Evolutionary conservation across 1,140 invertebrate genomes (phyloP), one percentile per base, ranked within the genome.

Genomic region (Hyles euphorbiae): DNA sequence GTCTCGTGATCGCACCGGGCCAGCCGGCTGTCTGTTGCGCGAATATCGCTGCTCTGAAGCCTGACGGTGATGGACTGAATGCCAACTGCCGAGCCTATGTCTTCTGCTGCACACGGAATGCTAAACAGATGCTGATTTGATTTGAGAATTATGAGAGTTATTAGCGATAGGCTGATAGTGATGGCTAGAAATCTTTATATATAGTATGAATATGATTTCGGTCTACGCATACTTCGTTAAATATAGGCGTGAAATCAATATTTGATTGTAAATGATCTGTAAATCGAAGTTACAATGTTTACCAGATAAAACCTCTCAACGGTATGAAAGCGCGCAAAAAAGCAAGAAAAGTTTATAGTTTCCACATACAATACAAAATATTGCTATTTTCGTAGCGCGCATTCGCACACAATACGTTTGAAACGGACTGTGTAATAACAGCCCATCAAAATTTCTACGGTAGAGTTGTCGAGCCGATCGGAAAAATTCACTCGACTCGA

Each of bases 351-450:
- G 46, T 63, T 53, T 33, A 51, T 43, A 33, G 46, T 63, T 53
- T 33, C 33, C 49, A 43, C 49, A 45, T 34, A 61, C 52, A 61
- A 66, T 66, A 56, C 57, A 56, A 61, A 61, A 62, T 56, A 66
- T 62, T 66, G 55, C 60, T 61, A 63, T 71, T 70, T 71, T 65
- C 61, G 65, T 65, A 60, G 59, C 56, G 53, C 56, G 62, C 63
- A 72, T 66, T 77, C 63, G 69, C 68, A 71, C 61, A 80, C 79
- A 81, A 81, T 81, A 81, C 74, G 75, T 73, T 78, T 74, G 76
- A 82, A 84, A 81, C 76, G 75, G 75, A 81, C 80, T 77, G 76
- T 85, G 73, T 81, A 81, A 83, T 81, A 83, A 80, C 73, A 69
- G 77, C 70, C 74, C 76, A 83, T 85, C 80, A 81, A 78, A 81